These are phyloP conservation scores for Platycheirus rosarum DNA, from an alignment of 2,888 invertebrate genomes.

Conservation along the genomic window DNA sequence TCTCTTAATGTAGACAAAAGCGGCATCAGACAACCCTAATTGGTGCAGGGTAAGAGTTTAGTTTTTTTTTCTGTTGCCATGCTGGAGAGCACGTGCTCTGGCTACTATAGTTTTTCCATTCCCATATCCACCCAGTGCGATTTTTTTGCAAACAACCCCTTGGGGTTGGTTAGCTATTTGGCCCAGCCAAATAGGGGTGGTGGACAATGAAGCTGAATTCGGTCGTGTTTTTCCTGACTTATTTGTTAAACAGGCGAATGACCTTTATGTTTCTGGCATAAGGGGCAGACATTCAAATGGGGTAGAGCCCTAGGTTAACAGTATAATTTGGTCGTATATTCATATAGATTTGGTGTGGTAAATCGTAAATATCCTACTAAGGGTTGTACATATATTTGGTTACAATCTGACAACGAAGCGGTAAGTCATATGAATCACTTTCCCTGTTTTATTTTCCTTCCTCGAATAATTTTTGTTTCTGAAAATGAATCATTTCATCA, in stretches of 20 bases:
- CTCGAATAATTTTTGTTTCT: constrained; percentile 35
- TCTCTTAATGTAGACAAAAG: neutral
- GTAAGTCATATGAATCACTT: constrained; percentile 59
- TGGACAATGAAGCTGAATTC: constrained; percentile 29
- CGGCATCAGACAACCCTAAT: constrained; percentile 11
- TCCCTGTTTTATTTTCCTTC: constrained; percentile 23
- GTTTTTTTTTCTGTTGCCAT: neutral
- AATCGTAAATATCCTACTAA: neutral
- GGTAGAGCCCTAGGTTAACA: constrained; percentile 59
- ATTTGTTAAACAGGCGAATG: constrained; percentile 51
- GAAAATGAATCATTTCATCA: constrained; percentile 21
- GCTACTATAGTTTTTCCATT: constrained; percentile 4
- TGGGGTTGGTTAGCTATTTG: constrained; percentile 10
- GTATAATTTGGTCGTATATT: constrained; percentile 33
- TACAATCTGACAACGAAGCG: neutral
- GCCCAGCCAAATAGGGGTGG: constrained; percentile 28
- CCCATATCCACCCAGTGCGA: constrained; percentile 26
- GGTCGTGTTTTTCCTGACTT: neutral
- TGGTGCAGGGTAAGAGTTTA: constrained; percentile 6
- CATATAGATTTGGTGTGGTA: constrained; percentile 38
- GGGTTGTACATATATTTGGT: neutral
- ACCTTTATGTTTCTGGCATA: constrained; percentile 43
- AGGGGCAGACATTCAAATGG: constrained; percentile 24
- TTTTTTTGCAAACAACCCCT: constrained; percentile 40
- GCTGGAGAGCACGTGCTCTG: constrained; percentile 51